These are phyloP conservation scores for Mythimna vitellina DNA, from an alignment of 2,888 invertebrate genomes.

Conservation along the genomic window DNA sequence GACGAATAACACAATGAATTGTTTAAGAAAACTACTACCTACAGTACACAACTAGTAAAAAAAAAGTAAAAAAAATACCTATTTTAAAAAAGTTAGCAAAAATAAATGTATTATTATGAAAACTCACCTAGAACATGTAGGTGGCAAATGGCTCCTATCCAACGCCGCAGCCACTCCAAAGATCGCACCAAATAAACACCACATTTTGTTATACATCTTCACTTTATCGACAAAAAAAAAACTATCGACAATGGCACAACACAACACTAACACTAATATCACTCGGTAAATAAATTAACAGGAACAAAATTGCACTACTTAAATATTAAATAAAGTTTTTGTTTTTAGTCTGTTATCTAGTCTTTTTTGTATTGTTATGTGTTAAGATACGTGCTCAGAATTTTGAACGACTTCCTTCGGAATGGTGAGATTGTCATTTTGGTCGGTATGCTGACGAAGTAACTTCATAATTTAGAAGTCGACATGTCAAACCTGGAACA, in stretches of 20 bases:
- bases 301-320: conserved; percentile 69
- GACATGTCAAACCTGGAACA: conserved; percentile 79
- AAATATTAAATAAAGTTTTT: conserved; percentile 63
- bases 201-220: conserved; percentile 75
- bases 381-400: conserved; percentile 82
- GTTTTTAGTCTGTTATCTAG: conserved; percentile 59
- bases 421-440: conserved; percentile 82
- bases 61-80: too few species aligned
- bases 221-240: conserved; percentile 58
- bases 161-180: conserved; percentile 76
- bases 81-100: too few species aligned
- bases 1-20: too few species aligned
- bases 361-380: conserved; percentile 75
- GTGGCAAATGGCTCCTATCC: conserved; percentile 85
- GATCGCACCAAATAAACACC: conserved; percentile 75
- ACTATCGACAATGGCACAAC: conserved; percentile 74
- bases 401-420: conserved; percentile 82
- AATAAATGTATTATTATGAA: neutral
- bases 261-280: conserved; percentile 84
- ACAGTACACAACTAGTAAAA: too few species aligned
- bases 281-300: conserved; percentile 78
- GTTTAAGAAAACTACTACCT: neutral
- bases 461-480: conserved; percentile 64
- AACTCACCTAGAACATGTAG: conserved; percentile 90
- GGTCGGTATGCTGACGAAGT: conserved; percentile 71